phyloP scores from a whole-genome alignment of 2,888 invertebrate genomes.

The Tenthredo distinguenda region DNA sequence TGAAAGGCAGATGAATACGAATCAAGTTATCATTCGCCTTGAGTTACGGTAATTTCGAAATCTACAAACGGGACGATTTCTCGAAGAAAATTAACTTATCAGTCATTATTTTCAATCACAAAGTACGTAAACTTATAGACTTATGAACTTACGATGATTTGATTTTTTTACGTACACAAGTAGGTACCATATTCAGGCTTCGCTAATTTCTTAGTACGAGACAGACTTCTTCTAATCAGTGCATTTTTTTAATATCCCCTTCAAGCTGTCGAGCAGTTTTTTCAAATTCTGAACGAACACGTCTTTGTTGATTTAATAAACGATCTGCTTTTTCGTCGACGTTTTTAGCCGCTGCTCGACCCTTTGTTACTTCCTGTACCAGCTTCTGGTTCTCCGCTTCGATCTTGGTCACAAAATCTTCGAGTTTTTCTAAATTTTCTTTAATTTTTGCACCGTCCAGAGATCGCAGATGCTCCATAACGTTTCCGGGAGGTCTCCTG shows the following conservation, averaged over 20 bases:
- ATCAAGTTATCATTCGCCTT: not conserved
- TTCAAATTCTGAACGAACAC: conserved; percentile 58
- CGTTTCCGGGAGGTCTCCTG: conserved; percentile 73
- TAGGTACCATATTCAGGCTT: not conserved
- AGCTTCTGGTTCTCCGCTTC: conserved; percentile 67
- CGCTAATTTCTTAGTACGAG: not conserved
- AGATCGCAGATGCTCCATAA: conserved; percentile 67
- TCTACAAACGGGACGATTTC: not conserved
- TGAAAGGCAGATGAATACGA: not conserved
- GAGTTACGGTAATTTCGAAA: not conserved
- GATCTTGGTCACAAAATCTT: conserved; percentile 61
- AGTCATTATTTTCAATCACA: not conserved
- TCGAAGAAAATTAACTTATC: not conserved
- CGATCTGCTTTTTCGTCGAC: conserved; percentile 58
- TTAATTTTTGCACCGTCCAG: conserved; percentile 66
- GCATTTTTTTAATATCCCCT: conserved; percentile 54
- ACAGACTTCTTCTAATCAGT: not conserved
- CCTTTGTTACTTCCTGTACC: conserved; percentile 60
- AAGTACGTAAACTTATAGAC: not conserved
- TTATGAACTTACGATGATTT: not conserved
- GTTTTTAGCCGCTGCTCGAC: conserved; percentile 58
- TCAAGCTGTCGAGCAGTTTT: conserved; percentile 58
- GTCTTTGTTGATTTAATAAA: conserved; percentile 55
- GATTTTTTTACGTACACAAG: not conserved
- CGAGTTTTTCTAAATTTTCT: conserved; percentile 63